Conservation (phyloP, 2,113 vertebrate species). For the Tenrec ecaudatus region DNA sequence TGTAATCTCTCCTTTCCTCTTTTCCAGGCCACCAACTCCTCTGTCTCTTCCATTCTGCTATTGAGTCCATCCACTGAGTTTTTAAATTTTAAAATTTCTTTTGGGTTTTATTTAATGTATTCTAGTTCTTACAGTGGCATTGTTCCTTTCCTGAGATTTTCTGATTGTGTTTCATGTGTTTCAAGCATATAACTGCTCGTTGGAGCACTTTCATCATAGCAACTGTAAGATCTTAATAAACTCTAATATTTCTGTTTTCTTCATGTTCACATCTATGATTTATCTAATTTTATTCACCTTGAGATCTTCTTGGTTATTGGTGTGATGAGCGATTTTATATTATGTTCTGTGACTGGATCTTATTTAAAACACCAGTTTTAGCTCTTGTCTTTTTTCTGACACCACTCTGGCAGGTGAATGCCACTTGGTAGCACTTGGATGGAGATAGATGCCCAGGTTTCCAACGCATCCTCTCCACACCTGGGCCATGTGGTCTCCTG, state of each 20-base stretch:
- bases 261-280: neutral
- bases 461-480: neutral
- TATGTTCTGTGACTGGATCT: neutral
- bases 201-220: neutral
- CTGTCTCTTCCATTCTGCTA: neutral
- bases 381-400: neutral
- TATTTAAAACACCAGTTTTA: neutral
- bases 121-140: neutral
- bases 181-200: neutral
- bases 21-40: neutral
- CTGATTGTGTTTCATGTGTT: neutral
- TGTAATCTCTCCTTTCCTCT: neutral
- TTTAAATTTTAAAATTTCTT: neutral
- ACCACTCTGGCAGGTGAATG: neutral
- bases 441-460: neutral
- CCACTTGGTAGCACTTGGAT: neutral
- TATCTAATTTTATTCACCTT: neutral
- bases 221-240: neutral
- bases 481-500: neutral
- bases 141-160: neutral
- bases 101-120: neutral
- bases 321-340: neutral
- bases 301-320: neutral
- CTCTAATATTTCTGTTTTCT: neutral
- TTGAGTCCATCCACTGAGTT: neutral